Evolutionary conservation across 1,140 invertebrate species (phyloP).

Genomic region (Mesaphorura yosii): DNA sequence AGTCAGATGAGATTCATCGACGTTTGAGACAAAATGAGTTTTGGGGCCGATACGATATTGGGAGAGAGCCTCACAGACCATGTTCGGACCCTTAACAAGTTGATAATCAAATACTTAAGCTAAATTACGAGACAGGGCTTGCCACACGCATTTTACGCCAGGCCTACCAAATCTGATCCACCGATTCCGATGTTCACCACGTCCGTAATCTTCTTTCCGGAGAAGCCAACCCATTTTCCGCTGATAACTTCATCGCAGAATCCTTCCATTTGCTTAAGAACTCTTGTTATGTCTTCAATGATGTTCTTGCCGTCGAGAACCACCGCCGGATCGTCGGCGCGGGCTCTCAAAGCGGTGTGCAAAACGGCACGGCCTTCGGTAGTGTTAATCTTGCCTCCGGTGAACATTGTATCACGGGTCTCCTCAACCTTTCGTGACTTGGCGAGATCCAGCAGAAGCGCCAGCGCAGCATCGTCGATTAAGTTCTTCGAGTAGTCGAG

Average conservation of each 20-base stretch:
- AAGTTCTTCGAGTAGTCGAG: slow-evolving; percentile 96
- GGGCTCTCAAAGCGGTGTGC: slow-evolving; percentile 86
- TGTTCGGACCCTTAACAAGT: slow-evolving; percentile 70
- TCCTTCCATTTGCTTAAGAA: slow-evolving; percentile 87
- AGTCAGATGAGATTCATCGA: slow-evolving; percentile 96
- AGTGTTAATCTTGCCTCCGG: slow-evolving; percentile 91
- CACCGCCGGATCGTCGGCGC: slow-evolving; percentile 60
- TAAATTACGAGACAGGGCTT: slow-evolving; percentile 1
- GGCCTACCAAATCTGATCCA: slow-evolving; percentile 81
- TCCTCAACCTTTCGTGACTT: slow-evolving; percentile 67
- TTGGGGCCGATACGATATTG: slow-evolving; percentile 76
- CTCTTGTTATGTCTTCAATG: slow-evolving; percentile 82
- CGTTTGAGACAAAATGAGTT: slow-evolving; percentile 97
- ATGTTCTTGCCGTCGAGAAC: slow-evolving; percentile 82
- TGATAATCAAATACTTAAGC: neutral
- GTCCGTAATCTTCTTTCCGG: slow-evolving; percentile 90
- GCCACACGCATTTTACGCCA: too few relatives aligned
- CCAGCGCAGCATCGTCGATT: slow-evolving; percentile 62
- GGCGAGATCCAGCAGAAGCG: slow-evolving; percentile 66
- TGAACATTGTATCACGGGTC: slow-evolving; percentile 85
- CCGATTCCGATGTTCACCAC: slow-evolving; percentile 99
- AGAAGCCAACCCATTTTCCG: slow-evolving; percentile 74
- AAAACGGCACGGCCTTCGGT: slow-evolving; percentile 93
- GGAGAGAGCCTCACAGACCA: slow-evolving; percentile 97
- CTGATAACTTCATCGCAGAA: slow-evolving; percentile 65